Conservation (phyloP, 2,797 vertebrate genomes). For the Esox lucius region DNA sequence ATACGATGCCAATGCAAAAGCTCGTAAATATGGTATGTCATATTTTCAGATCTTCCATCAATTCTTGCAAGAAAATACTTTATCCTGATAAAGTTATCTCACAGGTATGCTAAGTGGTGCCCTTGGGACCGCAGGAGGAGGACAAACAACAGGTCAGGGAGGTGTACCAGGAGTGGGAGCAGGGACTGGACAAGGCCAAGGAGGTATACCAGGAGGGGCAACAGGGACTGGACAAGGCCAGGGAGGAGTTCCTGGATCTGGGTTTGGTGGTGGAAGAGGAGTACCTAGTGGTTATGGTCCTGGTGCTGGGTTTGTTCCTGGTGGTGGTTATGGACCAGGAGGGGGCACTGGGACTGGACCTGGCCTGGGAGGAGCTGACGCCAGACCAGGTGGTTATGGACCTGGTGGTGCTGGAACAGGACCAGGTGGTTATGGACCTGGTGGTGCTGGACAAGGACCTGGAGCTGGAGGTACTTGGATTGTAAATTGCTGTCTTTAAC, state of each 20-base stretch:
- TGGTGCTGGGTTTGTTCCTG: constrained; percentile 13
- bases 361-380: not conserved
- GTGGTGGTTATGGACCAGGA: not conserved
- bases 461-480: not conserved
- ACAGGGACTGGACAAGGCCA: constrained; percentile 16
- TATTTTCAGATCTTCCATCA: not conserved
- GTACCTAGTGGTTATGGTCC: constrained; percentile 1
- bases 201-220: constrained; percentile 39
- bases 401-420: not conserved
- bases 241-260: constrained; percentile 41
- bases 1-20: constrained; percentile 38
- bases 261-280: constrained; percentile 51
- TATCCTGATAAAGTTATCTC: not conserved
- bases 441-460: not conserved
- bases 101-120: constrained; percentile 37
- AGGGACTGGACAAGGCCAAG: constrained; percentile 24
- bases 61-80: not conserved
- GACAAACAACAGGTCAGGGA: constrained; percentile 30
- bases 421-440: constrained; percentile 11
- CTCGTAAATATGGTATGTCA: constrained; percentile 70
- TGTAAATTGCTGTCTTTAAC: not conserved
- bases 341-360: not conserved
- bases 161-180: constrained; percentile 29
- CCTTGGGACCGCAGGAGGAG: constrained; percentile 52
- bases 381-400: constrained; percentile 2